Percentiles rank a stretch among this genome's conserved stretches.
phyloP scores from a whole-genome alignment of 1,140 invertebrate genomes.

The Meloidogyne hapla region DNA sequence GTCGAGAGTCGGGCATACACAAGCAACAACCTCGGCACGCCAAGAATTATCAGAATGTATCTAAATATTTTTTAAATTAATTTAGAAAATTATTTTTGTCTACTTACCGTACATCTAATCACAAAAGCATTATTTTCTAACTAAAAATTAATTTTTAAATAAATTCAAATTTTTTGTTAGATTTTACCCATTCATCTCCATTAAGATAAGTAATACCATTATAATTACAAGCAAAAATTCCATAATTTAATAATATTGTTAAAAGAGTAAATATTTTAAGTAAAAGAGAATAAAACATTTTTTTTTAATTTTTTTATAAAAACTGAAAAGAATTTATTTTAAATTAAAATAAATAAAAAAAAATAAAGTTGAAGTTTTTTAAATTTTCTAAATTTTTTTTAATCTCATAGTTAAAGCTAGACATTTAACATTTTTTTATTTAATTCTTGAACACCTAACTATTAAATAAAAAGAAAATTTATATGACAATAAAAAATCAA shows the following conservation, averaged over 20 bases:
- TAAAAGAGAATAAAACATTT: background rate
- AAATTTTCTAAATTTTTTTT: too few relatives aligned
- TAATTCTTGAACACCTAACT: too few relatives aligned
- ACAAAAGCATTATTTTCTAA: slow-evolving; percentile 46
- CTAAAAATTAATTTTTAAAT: slow-evolving; percentile 26
- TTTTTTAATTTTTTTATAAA: background rate
- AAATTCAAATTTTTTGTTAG: background rate
- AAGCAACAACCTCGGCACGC: slow-evolving; percentile 52
- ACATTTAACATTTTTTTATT: too few relatives aligned
- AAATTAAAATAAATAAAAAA: background rate
- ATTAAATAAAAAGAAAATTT: too few relatives aligned
- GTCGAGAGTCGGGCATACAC: slow-evolving; percentile 37
- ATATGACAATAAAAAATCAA: too few relatives aligned
- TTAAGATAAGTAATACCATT: slow-evolving; percentile 46
- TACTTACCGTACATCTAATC: slow-evolving; percentile 46
- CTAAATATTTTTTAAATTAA: slow-evolving; percentile 4
- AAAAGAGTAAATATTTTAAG: slow-evolving; percentile 7
- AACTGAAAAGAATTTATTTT: background rate
- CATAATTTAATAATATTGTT: slow-evolving; percentile 2
- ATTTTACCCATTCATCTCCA: slow-evolving; percentile 52
- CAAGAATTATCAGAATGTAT: slow-evolving; percentile 46
- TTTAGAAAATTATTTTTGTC: background rate
- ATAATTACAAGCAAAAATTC: slow-evolving; percentile 36
- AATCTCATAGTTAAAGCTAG: too few relatives aligned
- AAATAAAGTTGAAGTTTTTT: too few relatives aligned